Conservation (phyloP, 2,113 vertebrate species). For the Abramis brama region DNA sequence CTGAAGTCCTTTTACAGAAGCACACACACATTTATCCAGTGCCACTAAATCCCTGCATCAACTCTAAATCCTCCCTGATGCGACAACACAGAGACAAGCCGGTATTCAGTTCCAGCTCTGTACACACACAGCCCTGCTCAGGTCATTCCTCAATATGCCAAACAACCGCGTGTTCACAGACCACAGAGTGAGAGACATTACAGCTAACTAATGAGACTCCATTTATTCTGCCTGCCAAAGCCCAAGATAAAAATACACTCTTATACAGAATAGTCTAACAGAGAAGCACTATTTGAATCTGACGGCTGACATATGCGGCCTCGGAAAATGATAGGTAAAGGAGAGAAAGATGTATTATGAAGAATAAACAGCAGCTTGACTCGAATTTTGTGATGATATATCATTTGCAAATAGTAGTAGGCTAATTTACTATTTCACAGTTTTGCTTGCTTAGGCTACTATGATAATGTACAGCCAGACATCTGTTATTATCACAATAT, state of each 20-base stretch:
- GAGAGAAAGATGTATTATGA: not conserved
- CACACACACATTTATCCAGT: conserved; percentile 2
- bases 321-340: conserved; percentile 17
- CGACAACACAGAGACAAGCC: conserved; percentile 32
- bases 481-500: too few relatives aligned
- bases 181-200: conserved; percentile 60
- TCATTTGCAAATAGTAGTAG: not conserved
- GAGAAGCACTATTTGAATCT: conserved; percentile 50
- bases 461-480: too few relatives aligned
- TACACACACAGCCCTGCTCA: conserved; percentile 22
- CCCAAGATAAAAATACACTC: conserved; percentile 58
- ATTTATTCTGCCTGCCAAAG: conserved; percentile 54
- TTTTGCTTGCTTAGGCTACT: too few relatives aligned
- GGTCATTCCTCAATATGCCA: conserved; percentile 69
- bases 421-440: not conserved
- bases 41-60: conserved; percentile 22
- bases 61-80: conserved; percentile 37
- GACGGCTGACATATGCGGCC: conserved; percentile 41
- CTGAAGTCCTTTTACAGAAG: conserved; percentile 4
- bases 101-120: conserved; percentile 38
- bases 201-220: conserved; percentile 67
- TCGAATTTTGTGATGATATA: not conserved
- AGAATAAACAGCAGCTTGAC: not conserved
- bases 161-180: conserved; percentile 71
- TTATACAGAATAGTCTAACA: conserved; percentile 54